Base-by-base conservation (phyloP, 2,113 vertebrate genomes). In the Noturus placidus region DNA sequence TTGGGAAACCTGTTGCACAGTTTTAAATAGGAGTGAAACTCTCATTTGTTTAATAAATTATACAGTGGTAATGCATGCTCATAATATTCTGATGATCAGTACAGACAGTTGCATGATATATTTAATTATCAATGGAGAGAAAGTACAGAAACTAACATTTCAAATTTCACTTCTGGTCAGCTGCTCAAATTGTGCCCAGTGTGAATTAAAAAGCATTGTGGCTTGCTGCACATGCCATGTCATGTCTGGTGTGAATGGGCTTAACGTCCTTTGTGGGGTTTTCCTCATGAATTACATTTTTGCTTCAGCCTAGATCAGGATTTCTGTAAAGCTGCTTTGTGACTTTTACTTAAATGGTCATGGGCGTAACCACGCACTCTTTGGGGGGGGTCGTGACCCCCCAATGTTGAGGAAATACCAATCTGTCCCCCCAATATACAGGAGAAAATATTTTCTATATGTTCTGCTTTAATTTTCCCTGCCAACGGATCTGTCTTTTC, bases 171-270 rank as follows among this genome's bases (percentile, higher is more conserved):
- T 78, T 19, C 76, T 30, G 33, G 54, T 81, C 54, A 61, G 30
- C 15, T 57, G 78, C 9, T 57, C 52, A 80, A 57, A 35, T 15
- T 7, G 30, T 59, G 4, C 56, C 79, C 33, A 59, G 56, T 81
- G 79, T 81, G 25, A 81, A 59, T 15, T 79, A 10, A 81, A 81
- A 81, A 38, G 9, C 20, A 61, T 14, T 0, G 33, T 14, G 30
- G 35, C 50, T 79, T 33, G 52, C 54, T 81, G 30, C 30, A 59
- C 54, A 81, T 38, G 79, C 30, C 79, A 81, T 81, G 54, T 80
- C 78, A 56, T 80, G 50, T 80, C 52, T 35, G 17, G 78, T 80
- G 79, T 81, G 33, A 81, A 59, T 81, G 9, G 56, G 54, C 19
- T 59, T 22, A 59, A 38, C 10, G 5, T 57, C 11, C 10, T 59